Base-by-base conservation (phyloP, 2,113 vertebrate species). In the Vimba vimba region DNA sequence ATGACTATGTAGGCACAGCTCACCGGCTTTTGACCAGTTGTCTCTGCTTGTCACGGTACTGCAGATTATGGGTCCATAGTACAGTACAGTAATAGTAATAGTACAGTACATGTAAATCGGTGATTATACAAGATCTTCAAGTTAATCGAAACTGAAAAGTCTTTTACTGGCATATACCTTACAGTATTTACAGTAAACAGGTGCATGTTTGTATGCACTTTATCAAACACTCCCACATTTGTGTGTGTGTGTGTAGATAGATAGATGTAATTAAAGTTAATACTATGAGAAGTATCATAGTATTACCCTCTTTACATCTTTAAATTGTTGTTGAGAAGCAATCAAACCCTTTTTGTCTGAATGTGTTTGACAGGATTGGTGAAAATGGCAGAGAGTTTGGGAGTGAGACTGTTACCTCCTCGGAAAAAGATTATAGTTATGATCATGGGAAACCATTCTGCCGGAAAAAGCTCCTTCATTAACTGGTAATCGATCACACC, bases 371-470 rank as follows among this genome's bases (percentile, higher is more conserved):
- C 86, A 96, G 95, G 95, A 57, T 89, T 95, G 79, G 93, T 95
- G 84, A 94, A 94, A 87, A 94, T 95, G 6, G 93, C 94, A 84
- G 91, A 79, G 83, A 92, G 91, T 80, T 89, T 95, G 1, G 94
- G 94, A 30, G 86, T 95, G n/a, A 86, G 84, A 10, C 92, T 95
- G 23, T 90, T 96, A 66, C 93, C 95, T 78, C 95, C 95, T 7
- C 93, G 92, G 74, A 95, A 95, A 91, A 96, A 95, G 89, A 95
- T 96, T 50, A 92, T 92, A 5, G 94, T 95, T 87, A 95, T 95
- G 95, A 94, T 95, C 86, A 93, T 95, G 94, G 95, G 95, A 8
- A 96, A 95, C 91, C 95, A 95, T 86, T 95, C 95, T 13, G 95
- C 95, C 25, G 94, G 94, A 73, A 95, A 96, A 88, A 95, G 95